Percentiles rank a stretch among this genome's conserved stretches.
Conservation (phyloP, 2,888 invertebrate genomes). For the Marronus borbonicus region DNA sequence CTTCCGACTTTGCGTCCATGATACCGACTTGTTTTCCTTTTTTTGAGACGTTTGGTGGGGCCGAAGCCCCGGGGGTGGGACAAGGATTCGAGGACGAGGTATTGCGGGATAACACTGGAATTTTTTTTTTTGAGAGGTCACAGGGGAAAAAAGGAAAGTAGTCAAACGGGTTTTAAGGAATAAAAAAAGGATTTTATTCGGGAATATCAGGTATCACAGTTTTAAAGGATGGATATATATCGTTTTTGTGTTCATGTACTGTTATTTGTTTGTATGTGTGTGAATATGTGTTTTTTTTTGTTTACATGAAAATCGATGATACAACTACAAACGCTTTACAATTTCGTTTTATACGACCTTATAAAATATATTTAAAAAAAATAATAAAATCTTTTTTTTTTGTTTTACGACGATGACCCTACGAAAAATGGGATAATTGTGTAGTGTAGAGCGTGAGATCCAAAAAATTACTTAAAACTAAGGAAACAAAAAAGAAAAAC, state of each 20-base stretch:
- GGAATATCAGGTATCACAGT: constrained; percentile 59
- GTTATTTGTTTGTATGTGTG: constrained; percentile 5
- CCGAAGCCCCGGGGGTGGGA: constrained; percentile 50
- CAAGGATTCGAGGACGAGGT: constrained; percentile 13
- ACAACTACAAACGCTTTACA: constrained; percentile 46
- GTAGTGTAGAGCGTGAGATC: constrained; percentile 39
- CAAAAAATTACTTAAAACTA: constrained; percentile 48
- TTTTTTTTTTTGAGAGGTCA: background rate
- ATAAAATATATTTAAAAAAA: constrained; percentile 50
- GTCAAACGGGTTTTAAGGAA: background rate
- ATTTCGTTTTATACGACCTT: constrained; percentile 53
- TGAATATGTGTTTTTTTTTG: background rate
- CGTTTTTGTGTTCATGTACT: background rate
- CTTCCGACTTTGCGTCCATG: background rate
- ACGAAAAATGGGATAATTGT: constrained; percentile 2
- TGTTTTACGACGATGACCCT: constrained; percentile 30
- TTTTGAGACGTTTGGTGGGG: constrained; percentile 47
- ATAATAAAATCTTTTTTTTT: constrained; percentile 31
- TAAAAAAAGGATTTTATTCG: constrained; percentile 52
- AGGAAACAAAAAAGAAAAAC: constrained; percentile 36
- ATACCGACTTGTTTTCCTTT: constrained; percentile 10
- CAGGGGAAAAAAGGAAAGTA: constrained; percentile 13
- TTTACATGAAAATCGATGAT: constrained; percentile 38
- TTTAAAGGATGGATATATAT: constrained; percentile 58
- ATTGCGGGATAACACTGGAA: constrained; percentile 6